Evolutionary conservation across 2,113 vertebrate genomes (phyloP), one percentile per base, ranked within the genome.

Genomic region (Ciconia maguari): DNA sequence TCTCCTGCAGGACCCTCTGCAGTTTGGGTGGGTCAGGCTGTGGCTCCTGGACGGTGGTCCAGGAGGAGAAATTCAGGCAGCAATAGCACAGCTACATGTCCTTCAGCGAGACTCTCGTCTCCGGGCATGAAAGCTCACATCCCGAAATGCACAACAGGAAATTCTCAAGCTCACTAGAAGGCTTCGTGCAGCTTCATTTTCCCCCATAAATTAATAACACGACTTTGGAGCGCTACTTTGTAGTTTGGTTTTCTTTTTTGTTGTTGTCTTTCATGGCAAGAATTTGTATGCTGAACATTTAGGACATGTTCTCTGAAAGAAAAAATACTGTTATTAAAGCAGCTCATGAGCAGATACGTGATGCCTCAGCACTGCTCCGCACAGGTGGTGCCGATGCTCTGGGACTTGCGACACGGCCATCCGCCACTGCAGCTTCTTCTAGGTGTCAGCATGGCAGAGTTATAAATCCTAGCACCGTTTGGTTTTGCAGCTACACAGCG

Each of bases 271-370:
- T 76, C 16, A 6, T 57, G 48, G 42, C 44, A 94, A 86, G 64
- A 83, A 91, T 86, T 92, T 83, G 24, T 62, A 46, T 69, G 75
- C 26, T 94, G 74, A 87, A 76, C 89, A 83, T 91, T 89, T 74
- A 96, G 87, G 68, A 30, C 25, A 21, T 22, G 54, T 62, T 93
- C 34, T 64, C 82, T 52, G 70, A 69, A 87, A 65, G 46, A 44
- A 69, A 54, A 68, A 55, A 65, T 54, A 34, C 74, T 41, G 11
- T 32, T 60, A 51, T 51, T 60, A 66, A 91, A 94, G 61, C 69
- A 82, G 69, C 38, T 88, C 24, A 22, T 5, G 25, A 60, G n/a
- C 29, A 72, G 29, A 49, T 36, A 64, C 21, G 22, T 0, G 3
- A 46, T 81, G 29, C 55, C 60, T 66, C 36, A 48, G 42, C n/a